These are phyloP conservation scores for Anniella stebbinsi DNA, from an alignment of 2,797 vertebrate species.

Conservation along the genomic window DNA sequence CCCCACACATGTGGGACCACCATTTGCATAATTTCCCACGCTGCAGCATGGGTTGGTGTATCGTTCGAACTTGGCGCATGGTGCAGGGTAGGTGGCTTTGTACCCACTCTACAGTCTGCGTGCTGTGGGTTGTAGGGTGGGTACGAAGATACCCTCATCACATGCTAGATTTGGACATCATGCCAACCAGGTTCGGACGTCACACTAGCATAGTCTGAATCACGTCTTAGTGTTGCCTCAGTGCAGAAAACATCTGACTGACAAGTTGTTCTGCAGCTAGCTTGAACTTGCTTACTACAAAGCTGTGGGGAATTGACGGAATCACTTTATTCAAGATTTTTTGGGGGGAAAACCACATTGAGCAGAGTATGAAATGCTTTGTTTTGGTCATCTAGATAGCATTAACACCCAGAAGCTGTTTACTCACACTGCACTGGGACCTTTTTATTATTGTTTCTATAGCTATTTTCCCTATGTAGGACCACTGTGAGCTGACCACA, in stretches of 20 bases:
- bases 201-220: too few relatives aligned
- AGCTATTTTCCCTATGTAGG: background rate
- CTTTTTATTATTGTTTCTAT: background rate
- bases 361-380: background rate
- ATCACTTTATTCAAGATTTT: background rate
- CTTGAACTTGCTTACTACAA: background rate
- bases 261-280: background rate
- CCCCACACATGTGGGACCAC: too few relatives aligned
- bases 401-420: background rate
- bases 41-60: too few relatives aligned
- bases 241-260: background rate
- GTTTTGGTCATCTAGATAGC: background rate
- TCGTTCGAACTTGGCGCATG: too few relatives aligned
- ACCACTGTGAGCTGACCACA: background rate
- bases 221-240: background rate
- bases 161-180: too few relatives aligned
- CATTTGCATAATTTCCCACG: too few relatives aligned
- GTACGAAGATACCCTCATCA: too few relatives aligned
- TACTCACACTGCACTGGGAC: too few relatives aligned
- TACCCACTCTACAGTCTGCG: too few relatives aligned
- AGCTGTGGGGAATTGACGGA: background rate
- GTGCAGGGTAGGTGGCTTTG: too few relatives aligned
- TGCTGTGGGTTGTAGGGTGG: too few relatives aligned
- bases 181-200: too few relatives aligned
- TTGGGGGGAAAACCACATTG: background rate